These are phyloP conservation scores for Montipora efflorescens DNA, from an alignment of 64 coral and sea anemone species.

Conservation along the genomic window DNA sequence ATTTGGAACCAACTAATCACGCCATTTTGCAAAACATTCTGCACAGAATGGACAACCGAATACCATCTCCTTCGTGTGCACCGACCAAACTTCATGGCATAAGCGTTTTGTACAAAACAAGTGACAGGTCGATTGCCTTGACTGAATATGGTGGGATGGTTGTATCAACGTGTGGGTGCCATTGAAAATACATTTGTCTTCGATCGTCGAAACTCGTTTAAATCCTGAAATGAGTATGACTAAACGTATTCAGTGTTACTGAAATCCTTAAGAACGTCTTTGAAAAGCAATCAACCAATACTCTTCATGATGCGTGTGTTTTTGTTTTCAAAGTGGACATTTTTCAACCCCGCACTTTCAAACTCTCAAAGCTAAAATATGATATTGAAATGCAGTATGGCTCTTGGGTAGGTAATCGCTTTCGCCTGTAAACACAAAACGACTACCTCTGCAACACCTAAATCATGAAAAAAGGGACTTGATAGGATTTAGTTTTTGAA, in stretches of 20 bases:
- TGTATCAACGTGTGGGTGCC: constrained; percentile 46
- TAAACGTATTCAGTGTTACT: background rate
- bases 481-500: background rate
- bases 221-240: background rate
- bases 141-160: constrained; percentile 54
- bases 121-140: constrained; percentile 7
- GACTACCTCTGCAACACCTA: background rate
- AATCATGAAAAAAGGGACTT: background rate
- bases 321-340: background rate
- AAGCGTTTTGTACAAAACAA: constrained; percentile 46
- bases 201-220: background rate
- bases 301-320: background rate
- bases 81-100: constrained; percentile 55
- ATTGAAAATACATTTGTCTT: background rate
- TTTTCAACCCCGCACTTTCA: background rate
- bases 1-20: constrained; percentile 47
- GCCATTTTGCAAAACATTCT: constrained; percentile 64
- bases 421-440: background rate
- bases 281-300: background rate
- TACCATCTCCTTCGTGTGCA: constrained; percentile 33
- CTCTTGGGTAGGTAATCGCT: background rate
- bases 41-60: constrained; percentile 18
- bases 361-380: background rate
- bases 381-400: background rate
- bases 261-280: background rate